Percentiles rank a stretch among this genome's conserved stretches.
These are phyloP conservation scores for Hylaeus anthracinus DNA, from an alignment of 1,140 invertebrate species.

Conservation along the genomic window DNA sequence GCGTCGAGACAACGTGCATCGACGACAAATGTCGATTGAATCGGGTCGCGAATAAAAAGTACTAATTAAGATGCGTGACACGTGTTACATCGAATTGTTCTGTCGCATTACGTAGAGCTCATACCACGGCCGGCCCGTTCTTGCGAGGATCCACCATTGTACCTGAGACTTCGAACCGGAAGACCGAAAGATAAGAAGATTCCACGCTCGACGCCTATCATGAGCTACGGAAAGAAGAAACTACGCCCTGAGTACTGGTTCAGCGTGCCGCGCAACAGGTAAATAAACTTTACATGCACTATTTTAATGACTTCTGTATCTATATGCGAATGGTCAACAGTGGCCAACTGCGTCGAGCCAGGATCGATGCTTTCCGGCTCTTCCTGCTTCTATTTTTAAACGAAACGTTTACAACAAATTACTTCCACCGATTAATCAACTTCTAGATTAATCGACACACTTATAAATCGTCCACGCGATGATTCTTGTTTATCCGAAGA, in stretches of 20 bases:
- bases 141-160: conserved; percentile 93
- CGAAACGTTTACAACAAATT: too few relatives aligned
- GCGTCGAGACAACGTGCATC: not conserved
- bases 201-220: conserved; percentile 92
- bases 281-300: not conserved
- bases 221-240: conserved; percentile 96
- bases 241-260: conserved; percentile 98
- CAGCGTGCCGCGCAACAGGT: conserved; percentile 95
- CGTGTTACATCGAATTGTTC: conserved; percentile 19
- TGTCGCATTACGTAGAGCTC: conserved; percentile 84
- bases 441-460: too few relatives aligned
- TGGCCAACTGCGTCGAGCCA: too few relatives aligned
- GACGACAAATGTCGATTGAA: not conserved
- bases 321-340: not conserved
- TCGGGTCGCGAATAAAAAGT: not conserved
- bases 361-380: too few relatives aligned
- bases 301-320: not conserved
- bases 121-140: conserved; percentile 92
- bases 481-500: too few relatives aligned
- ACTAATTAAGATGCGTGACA: too few relatives aligned
- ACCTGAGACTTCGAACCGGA: conserved; percentile 94
- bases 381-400: too few relatives aligned
- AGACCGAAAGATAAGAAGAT: conserved; percentile 92
- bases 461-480: too few relatives aligned
- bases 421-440: too few relatives aligned